phyloP scores from a whole-genome alignment of 2,113 vertebrate species.

The Archilochus colubris region DNA sequence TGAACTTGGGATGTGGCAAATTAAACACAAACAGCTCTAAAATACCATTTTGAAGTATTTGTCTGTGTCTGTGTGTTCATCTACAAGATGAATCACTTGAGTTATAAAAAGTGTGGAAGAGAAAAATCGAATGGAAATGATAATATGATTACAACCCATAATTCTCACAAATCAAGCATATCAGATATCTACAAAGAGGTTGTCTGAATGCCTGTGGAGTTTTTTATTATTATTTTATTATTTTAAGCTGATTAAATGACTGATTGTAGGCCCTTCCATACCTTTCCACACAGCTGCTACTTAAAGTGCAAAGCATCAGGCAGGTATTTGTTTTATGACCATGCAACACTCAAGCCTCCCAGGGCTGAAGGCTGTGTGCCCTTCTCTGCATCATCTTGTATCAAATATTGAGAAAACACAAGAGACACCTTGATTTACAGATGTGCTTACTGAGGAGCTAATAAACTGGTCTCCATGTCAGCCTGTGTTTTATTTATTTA shows the following conservation, averaged over 20 bases:
- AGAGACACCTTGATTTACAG: conserved; percentile 35
- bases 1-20: conserved; percentile 57
- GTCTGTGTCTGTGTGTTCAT: conserved; percentile 37
- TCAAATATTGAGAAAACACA: conserved; percentile 7
- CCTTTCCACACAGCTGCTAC: neutral
- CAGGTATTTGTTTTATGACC: neutral
- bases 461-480: conserved; percentile 43
- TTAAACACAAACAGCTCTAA: conserved; percentile 28
- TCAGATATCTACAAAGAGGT: conserved; percentile 43
- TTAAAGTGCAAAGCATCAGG: neutral
- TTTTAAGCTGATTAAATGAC: conserved; percentile 58
- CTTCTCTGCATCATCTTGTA: neutral
- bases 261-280: conserved; percentile 41
- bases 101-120: conserved; percentile 42
- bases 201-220: neutral
- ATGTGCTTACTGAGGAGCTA: neutral
- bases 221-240: conserved; percentile 31
- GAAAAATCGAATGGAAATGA: conserved; percentile 54
- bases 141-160: conserved; percentile 67
- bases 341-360: neutral
- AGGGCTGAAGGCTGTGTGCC: neutral
- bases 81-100: conserved; percentile 61
- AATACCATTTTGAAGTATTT: conserved; percentile 46
- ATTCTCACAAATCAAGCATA: conserved; percentile 61
- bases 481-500: conserved; percentile 20